phyloP scores from a whole-genome alignment of 2,113 vertebrate genomes.

The Ciconia maguari region DNA sequence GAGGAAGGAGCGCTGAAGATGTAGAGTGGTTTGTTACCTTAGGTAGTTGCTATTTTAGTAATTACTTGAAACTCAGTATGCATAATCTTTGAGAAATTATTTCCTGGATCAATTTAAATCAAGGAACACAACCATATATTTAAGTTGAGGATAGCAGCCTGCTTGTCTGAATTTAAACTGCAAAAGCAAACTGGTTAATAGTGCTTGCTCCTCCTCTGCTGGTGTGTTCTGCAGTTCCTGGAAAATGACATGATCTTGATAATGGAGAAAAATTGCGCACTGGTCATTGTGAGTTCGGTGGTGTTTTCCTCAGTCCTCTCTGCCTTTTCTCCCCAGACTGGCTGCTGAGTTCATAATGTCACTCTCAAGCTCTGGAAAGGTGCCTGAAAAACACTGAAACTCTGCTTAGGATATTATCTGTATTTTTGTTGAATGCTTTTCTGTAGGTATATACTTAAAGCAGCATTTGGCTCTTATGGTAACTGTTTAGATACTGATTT shows the following conservation, averaged over 20 bases:
- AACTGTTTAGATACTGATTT: neutral
- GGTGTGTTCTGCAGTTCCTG: neutral
- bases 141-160: neutral
- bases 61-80: neutral
- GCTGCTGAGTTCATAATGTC: neutral
- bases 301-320: neutral
- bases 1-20: neutral
- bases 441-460: neutral
- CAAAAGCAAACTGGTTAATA: neutral
- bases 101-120: constrained; percentile 31
- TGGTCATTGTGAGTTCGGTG: neutral
- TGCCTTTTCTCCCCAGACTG: neutral
- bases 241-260: neutral
- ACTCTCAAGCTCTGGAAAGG: neutral
- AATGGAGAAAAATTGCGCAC: neutral
- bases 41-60: neutral
- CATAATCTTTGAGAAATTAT: constrained; percentile 8
- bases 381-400: neutral
- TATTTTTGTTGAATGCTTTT: neutral
- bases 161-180: neutral
- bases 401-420: neutral
- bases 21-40: neutral
- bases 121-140: neutral
- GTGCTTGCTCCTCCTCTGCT: neutral
- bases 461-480: neutral